Evolutionary conservation across 37 sponge, comb jelly and placozoan species (phyloP).

Genomic region (Theonella swinhoei): DNA sequence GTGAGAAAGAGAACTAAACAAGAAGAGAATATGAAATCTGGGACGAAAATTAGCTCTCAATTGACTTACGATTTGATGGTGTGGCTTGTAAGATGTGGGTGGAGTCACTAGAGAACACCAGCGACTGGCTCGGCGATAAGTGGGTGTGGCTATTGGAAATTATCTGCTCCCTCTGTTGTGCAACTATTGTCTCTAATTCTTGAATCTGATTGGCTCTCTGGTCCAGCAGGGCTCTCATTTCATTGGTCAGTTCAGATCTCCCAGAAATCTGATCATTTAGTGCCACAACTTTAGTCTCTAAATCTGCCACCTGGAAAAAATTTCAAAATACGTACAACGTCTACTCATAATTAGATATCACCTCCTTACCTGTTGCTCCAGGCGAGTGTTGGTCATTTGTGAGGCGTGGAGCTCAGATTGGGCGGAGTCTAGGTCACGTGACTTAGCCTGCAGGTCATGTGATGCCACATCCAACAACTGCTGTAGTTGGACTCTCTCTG

Average conservation of each 20-base stretch:
- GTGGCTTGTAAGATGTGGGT: neutral
- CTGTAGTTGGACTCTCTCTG: neutral
- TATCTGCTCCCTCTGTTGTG: slow-evolving; percentile 5
- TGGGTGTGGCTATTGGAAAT: neutral
- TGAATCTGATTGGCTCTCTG: slow-evolving; percentile 31
- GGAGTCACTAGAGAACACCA: neutral
- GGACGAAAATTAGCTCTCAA: neutral
- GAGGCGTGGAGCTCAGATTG: neutral
- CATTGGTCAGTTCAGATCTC: slow-evolving; percentile 9
- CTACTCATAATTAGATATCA: too few species aligned
- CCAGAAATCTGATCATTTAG: slow-evolving; percentile 18
- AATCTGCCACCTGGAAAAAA: slow-evolving; percentile 10
- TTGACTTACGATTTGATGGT: neutral
- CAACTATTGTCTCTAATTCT: slow-evolving; percentile 7
- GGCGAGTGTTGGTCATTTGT: neutral
- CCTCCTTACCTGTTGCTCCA: slow-evolving; percentile 5
- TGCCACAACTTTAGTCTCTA: slow-evolving; percentile 10
- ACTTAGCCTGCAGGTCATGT: neutral
- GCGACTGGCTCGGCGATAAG: neutral
- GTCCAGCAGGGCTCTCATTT: slow-evolving; percentile 46
- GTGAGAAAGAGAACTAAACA: neutral
- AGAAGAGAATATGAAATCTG: too few species aligned
- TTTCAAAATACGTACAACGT: too few species aligned
- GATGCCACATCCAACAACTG: neutral
- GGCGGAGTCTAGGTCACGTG: neutral